These are phyloP conservation scores for Zygothrica quintamaculata DNA, from an alignment of 2,888 invertebrate genomes.

Conservation along the genomic window DNA sequence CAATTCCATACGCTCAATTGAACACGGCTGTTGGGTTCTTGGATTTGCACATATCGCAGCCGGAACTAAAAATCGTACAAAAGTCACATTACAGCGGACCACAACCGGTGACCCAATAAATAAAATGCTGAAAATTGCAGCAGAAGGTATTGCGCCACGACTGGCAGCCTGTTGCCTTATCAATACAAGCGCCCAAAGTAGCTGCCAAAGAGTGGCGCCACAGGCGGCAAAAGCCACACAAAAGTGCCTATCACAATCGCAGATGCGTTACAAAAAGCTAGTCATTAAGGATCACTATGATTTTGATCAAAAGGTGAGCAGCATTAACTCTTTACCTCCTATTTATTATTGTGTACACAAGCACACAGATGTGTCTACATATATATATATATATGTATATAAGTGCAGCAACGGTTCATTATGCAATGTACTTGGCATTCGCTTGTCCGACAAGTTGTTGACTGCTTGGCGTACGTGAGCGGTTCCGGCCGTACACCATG, in stretches of 20 bases:
- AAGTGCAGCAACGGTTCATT: slow-evolving; percentile 35
- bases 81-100: no score
- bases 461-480: slow-evolving; percentile 62
- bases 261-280: slow-evolving; percentile 79
- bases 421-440: slow-evolving; percentile 53
- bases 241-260: slow-evolving; percentile 79
- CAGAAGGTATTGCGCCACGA: slow-evolving; percentile 74
- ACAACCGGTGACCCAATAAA: slow-evolving; percentile 4
- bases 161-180: slow-evolving; percentile 66
- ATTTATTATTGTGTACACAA: slow-evolving; percentile 6
- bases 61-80: not conserved
- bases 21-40: not conserved
- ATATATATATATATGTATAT: slow-evolving; percentile 3
- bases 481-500: slow-evolving; percentile 43
- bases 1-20: not conserved
- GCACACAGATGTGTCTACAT: slow-evolving; percentile 7
- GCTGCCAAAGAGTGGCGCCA: slow-evolving; percentile 68
- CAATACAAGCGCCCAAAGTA: slow-evolving; percentile 64
- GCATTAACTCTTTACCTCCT: not conserved
- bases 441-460: slow-evolving; percentile 26
- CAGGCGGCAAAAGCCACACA: slow-evolving; percentile 66
- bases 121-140: slow-evolving; percentile 81
- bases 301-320: slow-evolving; percentile 89
- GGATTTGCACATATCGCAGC: not conserved
- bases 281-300: slow-evolving; percentile 90